Percentiles rank a stretch among this genome's conserved stretches.
Evolutionary conservation across 2,888 invertebrate species (phyloP).

Genomic region (Hipparchia sbordonii): DNA sequence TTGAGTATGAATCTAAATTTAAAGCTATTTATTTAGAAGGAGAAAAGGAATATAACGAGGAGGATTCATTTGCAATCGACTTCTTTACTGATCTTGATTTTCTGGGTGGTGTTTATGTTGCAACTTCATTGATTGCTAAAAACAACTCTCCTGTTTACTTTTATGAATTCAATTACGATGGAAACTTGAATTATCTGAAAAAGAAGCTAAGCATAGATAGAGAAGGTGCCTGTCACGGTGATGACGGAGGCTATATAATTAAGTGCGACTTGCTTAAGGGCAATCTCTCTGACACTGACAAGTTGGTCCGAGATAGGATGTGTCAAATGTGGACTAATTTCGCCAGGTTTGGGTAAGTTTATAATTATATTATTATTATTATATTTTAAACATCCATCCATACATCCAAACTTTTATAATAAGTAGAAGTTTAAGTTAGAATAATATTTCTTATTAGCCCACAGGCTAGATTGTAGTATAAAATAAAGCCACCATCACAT

Average conservation of each 20-base stretch:
- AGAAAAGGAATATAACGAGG: constrained; percentile 56
- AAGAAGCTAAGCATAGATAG: constrained; percentile 64
- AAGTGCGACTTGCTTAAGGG: constrained; percentile 55
- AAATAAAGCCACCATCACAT: no score
- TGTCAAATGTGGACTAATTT: constrained; percentile 85
- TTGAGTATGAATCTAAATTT: constrained; percentile 55
- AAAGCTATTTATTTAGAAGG: constrained; percentile 74
- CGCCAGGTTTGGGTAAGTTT: constrained; percentile 78
- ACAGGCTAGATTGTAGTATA: no score
- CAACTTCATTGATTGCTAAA: constrained; percentile 62
- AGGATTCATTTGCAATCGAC: constrained; percentile 68
- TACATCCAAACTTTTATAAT: no score
- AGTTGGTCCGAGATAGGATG: constrained; percentile 68
- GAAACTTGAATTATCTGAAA: constrained; percentile 79
- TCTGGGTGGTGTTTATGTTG: constrained; percentile 61
- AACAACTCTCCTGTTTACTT: constrained; percentile 76
- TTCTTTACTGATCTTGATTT: constrained; percentile 79
- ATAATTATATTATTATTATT: not conserved
- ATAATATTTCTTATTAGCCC: no score
- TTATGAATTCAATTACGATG: constrained; percentile 83
- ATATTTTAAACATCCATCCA: not conserved
- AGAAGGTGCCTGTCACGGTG: constrained; percentile 83
- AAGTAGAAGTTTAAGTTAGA: no score
- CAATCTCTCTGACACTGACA: constrained; percentile 56
- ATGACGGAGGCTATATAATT: constrained; percentile 84